A percentile compares a stretch with the other conserved stretches of the same genome.
Evolutionary conservation across 2,888 invertebrate species (phyloP).

Genomic region (Chrysolina americana): DNA sequence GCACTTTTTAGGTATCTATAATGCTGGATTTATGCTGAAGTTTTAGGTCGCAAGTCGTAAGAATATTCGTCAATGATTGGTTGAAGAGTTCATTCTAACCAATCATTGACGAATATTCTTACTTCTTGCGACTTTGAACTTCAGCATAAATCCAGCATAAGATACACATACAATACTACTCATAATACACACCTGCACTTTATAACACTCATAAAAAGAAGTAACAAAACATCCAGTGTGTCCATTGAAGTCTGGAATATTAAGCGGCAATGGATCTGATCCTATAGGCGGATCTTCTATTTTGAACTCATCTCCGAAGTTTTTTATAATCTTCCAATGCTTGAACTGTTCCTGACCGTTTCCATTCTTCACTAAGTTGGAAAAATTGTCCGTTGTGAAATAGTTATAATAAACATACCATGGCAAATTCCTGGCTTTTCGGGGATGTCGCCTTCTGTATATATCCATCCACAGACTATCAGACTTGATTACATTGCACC

Average conservation of each 20-base stretch:
- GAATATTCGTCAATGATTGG: no score
- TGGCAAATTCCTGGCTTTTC: slow-evolving; percentile 56
- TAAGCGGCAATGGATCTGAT: slow-evolving; percentile 66
- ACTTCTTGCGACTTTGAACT: no score
- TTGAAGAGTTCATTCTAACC: no score
- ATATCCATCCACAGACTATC: slow-evolving; percentile 61
- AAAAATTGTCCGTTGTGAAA: slow-evolving; percentile 67
- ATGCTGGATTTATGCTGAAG: no score
- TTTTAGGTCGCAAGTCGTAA: no score
- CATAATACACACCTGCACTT: slow-evolving; percentile 67
- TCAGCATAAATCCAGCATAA: background rate
- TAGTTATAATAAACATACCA: slow-evolving; percentile 69
- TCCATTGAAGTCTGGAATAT: slow-evolving; percentile 67
- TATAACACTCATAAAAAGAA: slow-evolving; percentile 70
- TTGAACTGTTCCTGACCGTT: slow-evolving; percentile 68
- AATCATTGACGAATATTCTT: no score
- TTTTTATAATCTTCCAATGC: slow-evolving; percentile 67
- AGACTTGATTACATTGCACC: slow-evolving; percentile 70
- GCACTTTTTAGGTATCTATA: no score
- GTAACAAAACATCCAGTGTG: slow-evolving; percentile 72
- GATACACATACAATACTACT: background rate
- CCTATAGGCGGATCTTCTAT: slow-evolving; percentile 71
- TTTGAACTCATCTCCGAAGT: slow-evolving; percentile 69
- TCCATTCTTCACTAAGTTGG: slow-evolving; percentile 72
- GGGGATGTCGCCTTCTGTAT: slow-evolving; percentile 55